These are phyloP conservation scores for Maniola hyperantus DNA, from an alignment of 2,888 invertebrate species.

Conservation along the genomic window DNA sequence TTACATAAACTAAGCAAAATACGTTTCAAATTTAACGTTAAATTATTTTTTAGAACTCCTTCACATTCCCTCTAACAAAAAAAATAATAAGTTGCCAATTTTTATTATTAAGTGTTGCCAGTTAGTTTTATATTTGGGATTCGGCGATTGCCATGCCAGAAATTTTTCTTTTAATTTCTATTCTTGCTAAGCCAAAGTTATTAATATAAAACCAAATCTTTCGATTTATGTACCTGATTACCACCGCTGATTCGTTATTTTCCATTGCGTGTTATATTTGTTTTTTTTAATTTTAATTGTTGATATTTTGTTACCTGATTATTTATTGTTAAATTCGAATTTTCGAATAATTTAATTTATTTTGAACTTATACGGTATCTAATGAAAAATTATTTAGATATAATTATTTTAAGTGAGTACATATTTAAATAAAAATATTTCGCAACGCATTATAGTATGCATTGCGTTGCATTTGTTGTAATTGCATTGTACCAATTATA, in stretches of 20 bases:
- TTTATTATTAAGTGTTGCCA: not conserved
- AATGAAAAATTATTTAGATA: not conserved
- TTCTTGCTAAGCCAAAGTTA: constrained; percentile 28
- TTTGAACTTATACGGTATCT: not conserved
- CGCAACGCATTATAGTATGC: not conserved
- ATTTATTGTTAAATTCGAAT: constrained; percentile 12
- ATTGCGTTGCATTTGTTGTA: no score
- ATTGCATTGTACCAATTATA: not conserved
- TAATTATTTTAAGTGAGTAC: not conserved
- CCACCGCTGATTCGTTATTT: constrained; percentile 31
- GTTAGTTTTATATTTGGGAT: not conserved
- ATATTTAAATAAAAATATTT: not conserved
- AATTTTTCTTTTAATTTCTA: constrained; percentile 11
- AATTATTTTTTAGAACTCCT: no score
- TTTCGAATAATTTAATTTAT: constrained; percentile 6
- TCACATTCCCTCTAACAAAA: not conserved
- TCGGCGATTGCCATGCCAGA: not conserved
- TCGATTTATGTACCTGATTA: constrained; percentile 34
- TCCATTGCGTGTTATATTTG: constrained; percentile 19
- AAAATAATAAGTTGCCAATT: not conserved
- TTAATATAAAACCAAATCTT: constrained; percentile 8
- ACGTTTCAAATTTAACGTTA: not conserved
- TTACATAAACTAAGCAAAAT: not conserved
- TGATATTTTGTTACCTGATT: constrained; percentile 18
- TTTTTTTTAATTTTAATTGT: constrained; percentile 1